phyloP scores from a whole-genome alignment of 2,888 invertebrate genomes.

The Meghimatium bilineatum region DNA sequence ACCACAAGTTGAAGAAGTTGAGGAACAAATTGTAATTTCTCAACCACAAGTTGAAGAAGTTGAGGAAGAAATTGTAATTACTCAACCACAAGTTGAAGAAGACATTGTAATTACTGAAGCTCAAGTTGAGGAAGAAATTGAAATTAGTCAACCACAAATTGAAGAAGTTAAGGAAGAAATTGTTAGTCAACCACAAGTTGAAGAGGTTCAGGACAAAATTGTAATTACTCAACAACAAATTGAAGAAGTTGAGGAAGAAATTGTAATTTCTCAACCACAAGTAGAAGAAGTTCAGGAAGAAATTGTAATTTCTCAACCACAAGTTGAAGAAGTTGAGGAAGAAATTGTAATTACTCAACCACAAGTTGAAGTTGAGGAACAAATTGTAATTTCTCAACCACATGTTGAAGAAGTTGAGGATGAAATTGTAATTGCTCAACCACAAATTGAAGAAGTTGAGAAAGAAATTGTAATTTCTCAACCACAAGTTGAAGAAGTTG shows the following conservation, averaged over 20 bases:
- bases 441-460: conserved; percentile 36
- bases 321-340: conserved; percentile 72
- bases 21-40: conserved; percentile 50
- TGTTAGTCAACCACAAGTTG: conserved; percentile 30
- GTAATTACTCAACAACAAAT: conserved; percentile 61
- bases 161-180: conserved; percentile 41
- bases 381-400: conserved; percentile 66
- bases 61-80: conserved; percentile 76
- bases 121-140: conserved; percentile 56
- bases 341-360: conserved; percentile 50
- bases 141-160: conserved; percentile 20
- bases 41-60: conserved; percentile 73
- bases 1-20: conserved; percentile 45
- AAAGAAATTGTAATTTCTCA: conserved; percentile 24
- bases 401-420: conserved; percentile 62
- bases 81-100: conserved; percentile 70
- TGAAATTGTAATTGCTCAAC: conserved; percentile 25
- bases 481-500: conserved; percentile 23
- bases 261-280: conserved; percentile 26
- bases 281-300: conserved; percentile 79
- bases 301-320: conserved; percentile 57
- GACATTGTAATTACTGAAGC: conserved; percentile 54
- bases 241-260: conserved; percentile 53
- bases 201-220: conserved; percentile 63
- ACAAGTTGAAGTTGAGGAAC: conserved; percentile 77